phyloP scores from a whole-genome alignment of 2,113 vertebrate genomes.

The Sphaerodactylus townsendi region DNA sequence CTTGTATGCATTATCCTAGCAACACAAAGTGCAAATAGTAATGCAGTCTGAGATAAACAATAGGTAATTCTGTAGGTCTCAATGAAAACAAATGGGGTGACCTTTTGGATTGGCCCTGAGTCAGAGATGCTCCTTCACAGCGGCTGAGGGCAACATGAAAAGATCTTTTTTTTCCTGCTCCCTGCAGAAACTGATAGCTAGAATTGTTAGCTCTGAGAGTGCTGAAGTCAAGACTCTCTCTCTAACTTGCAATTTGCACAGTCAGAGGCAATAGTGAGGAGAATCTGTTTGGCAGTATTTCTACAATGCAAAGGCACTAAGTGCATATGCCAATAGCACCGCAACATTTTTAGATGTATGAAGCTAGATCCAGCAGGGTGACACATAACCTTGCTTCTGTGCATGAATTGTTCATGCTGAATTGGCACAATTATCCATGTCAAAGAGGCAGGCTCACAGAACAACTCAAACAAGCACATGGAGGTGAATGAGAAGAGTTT shows the following conservation, averaged over 20 bases:
- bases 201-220: too few species aligned
- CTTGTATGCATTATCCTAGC: too few species aligned
- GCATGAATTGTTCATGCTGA: background rate
- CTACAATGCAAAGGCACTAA: background rate
- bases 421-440: background rate
- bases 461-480: background rate
- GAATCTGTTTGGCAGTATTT: background rate
- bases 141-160: too few species aligned
- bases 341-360: background rate
- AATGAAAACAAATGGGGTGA: background rate
- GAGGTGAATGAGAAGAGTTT: background rate
- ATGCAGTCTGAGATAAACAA: too few species aligned
- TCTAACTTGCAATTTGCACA: background rate
- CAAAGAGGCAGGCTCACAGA: background rate
- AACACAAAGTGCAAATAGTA: too few species aligned
- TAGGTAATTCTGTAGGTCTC: too few species aligned
- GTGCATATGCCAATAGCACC: background rate
- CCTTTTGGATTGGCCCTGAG: background rate
- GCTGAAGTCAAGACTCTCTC: too few species aligned
- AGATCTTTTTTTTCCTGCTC: too few species aligned
- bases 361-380: background rate
- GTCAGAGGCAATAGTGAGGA: background rate
- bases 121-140: too few species aligned
- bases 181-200: too few species aligned
- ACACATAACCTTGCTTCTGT: background rate